These are phyloP conservation scores for Riptortus pedestris DNA, from an alignment of 1,140 invertebrate species.

Conservation along the genomic window DNA sequence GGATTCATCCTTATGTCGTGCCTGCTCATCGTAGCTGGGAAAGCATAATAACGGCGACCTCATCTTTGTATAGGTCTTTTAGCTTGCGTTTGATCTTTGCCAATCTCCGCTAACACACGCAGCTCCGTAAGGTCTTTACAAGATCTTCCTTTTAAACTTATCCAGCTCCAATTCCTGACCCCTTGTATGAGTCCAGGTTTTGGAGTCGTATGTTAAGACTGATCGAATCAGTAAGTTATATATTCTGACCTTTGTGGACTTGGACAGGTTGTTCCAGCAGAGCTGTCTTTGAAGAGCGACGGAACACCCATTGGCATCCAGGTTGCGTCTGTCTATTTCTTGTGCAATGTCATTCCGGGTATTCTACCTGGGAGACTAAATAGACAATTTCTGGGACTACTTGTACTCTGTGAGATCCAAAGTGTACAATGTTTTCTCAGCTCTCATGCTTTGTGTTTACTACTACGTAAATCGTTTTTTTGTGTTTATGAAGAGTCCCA, in stretches of 20 bases:
- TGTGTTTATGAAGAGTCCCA: too few relatives aligned
- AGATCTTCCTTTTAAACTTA: background rate
- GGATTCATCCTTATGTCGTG: background rate
- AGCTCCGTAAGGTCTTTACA: background rate
- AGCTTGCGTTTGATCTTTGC: background rate
- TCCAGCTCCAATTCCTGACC: background rate
- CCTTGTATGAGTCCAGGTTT: background rate
- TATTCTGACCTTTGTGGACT: background rate
- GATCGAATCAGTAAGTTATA: background rate
- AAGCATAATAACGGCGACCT: background rate
- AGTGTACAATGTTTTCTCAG: too few relatives aligned
- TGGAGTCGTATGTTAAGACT: background rate
- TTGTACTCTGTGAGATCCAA: background rate
- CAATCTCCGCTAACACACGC: background rate
- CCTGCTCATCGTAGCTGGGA: background rate
- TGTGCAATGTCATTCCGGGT: background rate
- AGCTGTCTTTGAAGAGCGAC: background rate
- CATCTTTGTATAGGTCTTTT: background rate
- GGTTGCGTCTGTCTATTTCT: background rate
- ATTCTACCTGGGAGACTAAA: background rate
- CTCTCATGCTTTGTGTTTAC: too few relatives aligned
- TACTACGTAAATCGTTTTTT: too few relatives aligned
- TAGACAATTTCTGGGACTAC: background rate
- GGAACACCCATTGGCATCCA: too few relatives aligned
- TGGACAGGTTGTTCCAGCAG: background rate